Percentiles rank a stretch among this genome's conserved stretches.
Evolutionary conservation across 2,113 vertebrate genomes (phyloP).

Genomic region (Poicephalus meyeri): DNA sequence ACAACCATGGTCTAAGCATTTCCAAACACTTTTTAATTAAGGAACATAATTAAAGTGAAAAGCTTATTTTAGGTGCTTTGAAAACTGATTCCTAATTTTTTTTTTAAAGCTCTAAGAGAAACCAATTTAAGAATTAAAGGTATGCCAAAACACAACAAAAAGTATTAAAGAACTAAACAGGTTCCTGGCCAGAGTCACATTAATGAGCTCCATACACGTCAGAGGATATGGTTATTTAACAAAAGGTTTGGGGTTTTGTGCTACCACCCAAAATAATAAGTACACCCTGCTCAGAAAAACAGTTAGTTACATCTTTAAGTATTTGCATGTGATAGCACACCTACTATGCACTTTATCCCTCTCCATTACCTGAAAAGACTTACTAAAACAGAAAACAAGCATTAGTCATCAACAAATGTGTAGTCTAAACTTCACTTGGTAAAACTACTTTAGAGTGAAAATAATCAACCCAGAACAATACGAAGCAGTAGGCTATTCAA

Average conservation of each 20-base stretch:
- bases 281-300: neutral
- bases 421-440: neutral
- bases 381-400: neutral
- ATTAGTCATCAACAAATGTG: neutral
- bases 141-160: neutral
- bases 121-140: neutral
- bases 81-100: neutral
- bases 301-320: neutral
- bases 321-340: neutral
- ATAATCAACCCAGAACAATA: neutral
- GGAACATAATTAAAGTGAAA: neutral
- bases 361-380: neutral
- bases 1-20: neutral
- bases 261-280: neutral
- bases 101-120: neutral
- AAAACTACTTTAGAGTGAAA: neutral
- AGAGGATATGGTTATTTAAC: neutral
- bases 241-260: neutral
- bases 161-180: neutral
- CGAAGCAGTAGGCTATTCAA: neutral
- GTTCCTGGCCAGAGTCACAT: neutral
- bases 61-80: neutral
- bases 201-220: neutral
- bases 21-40: neutral
- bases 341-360: neutral